Evolutionary conservation across 2,113 vertebrate species (phyloP), one percentile per base, ranked within the genome.

Genomic region (Microtus oregoni): DNA sequence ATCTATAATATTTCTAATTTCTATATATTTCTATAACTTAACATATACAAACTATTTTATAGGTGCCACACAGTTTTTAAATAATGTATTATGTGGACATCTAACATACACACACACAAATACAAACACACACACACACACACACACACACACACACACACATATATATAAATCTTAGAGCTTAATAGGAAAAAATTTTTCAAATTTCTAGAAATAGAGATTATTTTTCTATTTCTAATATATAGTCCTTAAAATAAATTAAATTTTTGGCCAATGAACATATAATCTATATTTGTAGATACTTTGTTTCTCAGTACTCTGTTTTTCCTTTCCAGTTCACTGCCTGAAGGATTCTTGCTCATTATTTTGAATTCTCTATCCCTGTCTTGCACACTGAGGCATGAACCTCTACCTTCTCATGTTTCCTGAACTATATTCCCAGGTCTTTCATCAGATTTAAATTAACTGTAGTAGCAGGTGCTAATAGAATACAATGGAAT

Each of bases 301-400:
- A 6, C 1, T 5, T 91, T 52, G 3, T 91, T 79, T 90, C 78
- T 0, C 6, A 77, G 1, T 3, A 52, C 14, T 87, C 58, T 58
- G 0, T 91, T 0, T 55, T 9, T 79, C 52, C 52, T 55, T 9
- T 52, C 67, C 38, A 68, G 63, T 55, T 61, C 44, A 52, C 32
- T 89, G 50, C 55, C 5, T 22, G 41, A 52, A 94, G 28, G 35
- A 73, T 92, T 89, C 9, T 77, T 90, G 5, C 13, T 32, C 44
- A 28, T 93, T 63, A 15, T 41, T 77, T 17, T 87, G 72, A 52
- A 65, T 96, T 68, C 50, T 95, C 79, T 20, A 89, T 13, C 86
- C 22, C 4, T 79, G 61, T 0, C n/a, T 95, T 95, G 38, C 52
- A 91, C 30, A 28, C 89, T 58, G 76, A 94, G 38, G 41, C 83